Conservation (phyloP, 2,113 vertebrate genomes). For the Calyptomena viridis region DNA sequence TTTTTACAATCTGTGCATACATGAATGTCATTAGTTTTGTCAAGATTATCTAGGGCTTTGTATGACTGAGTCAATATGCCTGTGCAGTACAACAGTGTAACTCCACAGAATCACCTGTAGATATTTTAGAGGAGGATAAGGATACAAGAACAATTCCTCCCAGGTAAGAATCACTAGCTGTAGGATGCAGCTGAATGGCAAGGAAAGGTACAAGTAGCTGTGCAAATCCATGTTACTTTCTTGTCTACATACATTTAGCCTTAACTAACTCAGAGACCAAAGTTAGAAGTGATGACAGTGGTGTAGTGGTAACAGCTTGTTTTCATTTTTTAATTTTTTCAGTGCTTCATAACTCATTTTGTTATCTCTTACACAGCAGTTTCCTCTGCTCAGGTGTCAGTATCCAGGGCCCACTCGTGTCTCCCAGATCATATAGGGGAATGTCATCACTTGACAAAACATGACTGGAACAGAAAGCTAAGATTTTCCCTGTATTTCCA, state of each 20-base stretch:
- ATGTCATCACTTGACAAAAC: neutral
- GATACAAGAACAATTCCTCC: neutral
- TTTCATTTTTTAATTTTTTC: neutral
- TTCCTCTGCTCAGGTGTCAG: neutral
- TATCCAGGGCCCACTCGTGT: neutral
- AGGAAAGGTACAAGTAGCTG: neutral
- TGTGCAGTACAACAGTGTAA: neutral
- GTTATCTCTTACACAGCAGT: neutral
- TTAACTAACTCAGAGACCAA: neutral
- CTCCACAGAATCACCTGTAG: neutral
- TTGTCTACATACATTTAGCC: neutral
- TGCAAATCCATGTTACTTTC: neutral
- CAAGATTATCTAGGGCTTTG: neutral
- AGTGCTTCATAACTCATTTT: neutral
- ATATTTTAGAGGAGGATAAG: neutral
- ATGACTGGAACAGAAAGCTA: neutral
- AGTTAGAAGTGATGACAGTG: neutral
- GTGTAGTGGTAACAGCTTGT: neutral
- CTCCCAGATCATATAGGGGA: accelerated
- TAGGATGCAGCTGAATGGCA: neutral
- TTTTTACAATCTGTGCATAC: neutral
- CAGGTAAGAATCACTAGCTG: neutral
- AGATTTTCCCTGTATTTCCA: neutral
- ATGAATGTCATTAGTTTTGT: neutral
- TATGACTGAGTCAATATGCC: accelerated